Evolutionary conservation across 1,140 invertebrate genomes (phyloP), one percentile per base, ranked within the genome.

Genomic region (Maniola jurtina): DNA sequence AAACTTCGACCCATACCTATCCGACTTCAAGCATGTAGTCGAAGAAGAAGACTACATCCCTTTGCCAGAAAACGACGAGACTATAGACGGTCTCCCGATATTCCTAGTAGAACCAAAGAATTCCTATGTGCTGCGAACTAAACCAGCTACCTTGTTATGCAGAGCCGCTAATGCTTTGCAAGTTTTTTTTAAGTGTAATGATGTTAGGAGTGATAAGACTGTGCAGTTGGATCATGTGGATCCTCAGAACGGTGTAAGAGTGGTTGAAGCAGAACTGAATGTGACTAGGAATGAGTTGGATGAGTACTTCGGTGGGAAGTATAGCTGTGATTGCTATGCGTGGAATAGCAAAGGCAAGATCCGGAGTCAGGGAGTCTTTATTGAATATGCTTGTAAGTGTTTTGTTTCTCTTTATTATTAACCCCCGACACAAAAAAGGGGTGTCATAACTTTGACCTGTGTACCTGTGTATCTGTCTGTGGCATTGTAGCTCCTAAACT

Each of bases 361-460:
- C 71, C 94, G 94, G 76, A 98, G 96, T 87, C 95, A 95, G 75
- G 92, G 94, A 0, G 96, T 96, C 42, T 93, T 93, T 38, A 93
- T 98, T 61, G 95, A 97, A 79, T 94, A 96, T 75, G 96, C 97
- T 75, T 97, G 97, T 98, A 91, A 97, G 97, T 97, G 70, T 70
- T 34, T n/a, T n/a, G n/a, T n/a, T 56, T 67, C 13, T 5, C 15
- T 15, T 52, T 52, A n/a, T n/a, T n/a, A n/a, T n/a, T n/a, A n/a
- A n/a, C n/a, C n/a, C n/a, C n/a, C n/a, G n/a, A n/a, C n/a, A n/a
- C n/a, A n/a, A n/a, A n/a, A n/a, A n/a, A n/a, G n/a, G n/a, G n/a
- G n/a, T n/a, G n/a, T n/a, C n/a, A n/a, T n/a, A n/a, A n/a, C n/a
- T n/a, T n/a, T n/a, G n/a, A n/a, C n/a, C n/a, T n/a, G n/a, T n/a